Evolutionary conservation across 2,797 vertebrate genomes (phyloP), one percentile per base, ranked within the genome.

Genomic region (Gymnocypris eckloni): DNA sequence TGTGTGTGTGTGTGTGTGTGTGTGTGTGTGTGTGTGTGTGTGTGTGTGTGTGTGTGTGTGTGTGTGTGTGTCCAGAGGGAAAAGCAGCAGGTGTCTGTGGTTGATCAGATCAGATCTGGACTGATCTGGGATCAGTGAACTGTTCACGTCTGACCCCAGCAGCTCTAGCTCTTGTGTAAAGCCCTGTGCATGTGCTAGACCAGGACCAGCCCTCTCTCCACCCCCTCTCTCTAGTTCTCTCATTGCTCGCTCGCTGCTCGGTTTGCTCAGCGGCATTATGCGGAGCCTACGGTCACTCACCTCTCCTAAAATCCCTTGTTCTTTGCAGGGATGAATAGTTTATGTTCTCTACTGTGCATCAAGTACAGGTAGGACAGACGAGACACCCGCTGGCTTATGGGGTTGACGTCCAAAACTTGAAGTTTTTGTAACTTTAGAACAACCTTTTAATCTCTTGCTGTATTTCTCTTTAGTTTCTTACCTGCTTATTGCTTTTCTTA

Each of bases 281-380:
- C 93, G 90, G 92, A 94, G 90, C 91, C 94, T 94, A 90, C 90
- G 87, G 4, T 86, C 66, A 64, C 83, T 70, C 61, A 83, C 79
- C 81, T 93, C 89, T 94, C 91, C 89, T 87, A 93, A 91, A 90
- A 93, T 92, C 92, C 92, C 92, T 91, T 90, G 92, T 92, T 94
- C 78, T 89, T 94, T 94, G 92, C 92, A 93, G 92, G 95, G 95
- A 98, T 98, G 97, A 97, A 96, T 93, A 95, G 95, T 90, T 92
- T 97, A 90, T 98, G 97, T 93, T 98, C 97, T 90, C 95, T 98
- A 92, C 95, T 98, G 93, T 98, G 97, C 96, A 91, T 98, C 93
- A 98, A 97, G 94, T 97, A 97, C 97, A 99, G 97, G 97, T 99
- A 98, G 87, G 92, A 79, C 84, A 52, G 84, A 87, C 69, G 72